phyloP scores from a whole-genome alignment of 1,140 invertebrate species.

The Hypsibius dujardini region DNA sequence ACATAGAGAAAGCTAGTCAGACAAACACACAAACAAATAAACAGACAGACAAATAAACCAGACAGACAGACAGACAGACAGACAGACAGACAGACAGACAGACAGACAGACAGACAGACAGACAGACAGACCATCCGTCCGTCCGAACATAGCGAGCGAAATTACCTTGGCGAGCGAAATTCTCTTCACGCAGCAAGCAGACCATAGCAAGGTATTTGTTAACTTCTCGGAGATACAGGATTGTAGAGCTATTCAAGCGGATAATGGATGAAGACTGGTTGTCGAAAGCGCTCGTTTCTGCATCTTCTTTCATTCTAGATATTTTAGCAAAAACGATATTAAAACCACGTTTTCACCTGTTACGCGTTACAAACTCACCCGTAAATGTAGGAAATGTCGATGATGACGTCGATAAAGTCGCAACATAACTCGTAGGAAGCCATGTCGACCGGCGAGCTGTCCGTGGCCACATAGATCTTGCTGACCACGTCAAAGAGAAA shows the following conservation, averaged over 20 bases:
- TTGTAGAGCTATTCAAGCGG: constrained; percentile 86
- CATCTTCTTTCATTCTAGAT: constrained; percentile 56
- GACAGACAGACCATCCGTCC: too few relatives aligned
- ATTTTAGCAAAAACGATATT: too few relatives aligned
- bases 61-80: too few relatives aligned
- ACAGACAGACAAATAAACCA: too few relatives aligned
- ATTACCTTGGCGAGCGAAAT: constrained; percentile 86
- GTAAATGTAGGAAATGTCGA: constrained; percentile 96
- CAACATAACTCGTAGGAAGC: constrained; percentile 97
- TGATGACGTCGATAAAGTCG: constrained; percentile 99
- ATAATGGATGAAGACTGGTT: constrained; percentile 85
- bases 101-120: too few relatives aligned
- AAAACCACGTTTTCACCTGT: too few relatives aligned
- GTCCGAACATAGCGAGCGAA: too few relatives aligned
- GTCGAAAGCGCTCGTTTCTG: constrained; percentile 72
- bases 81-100: too few relatives aligned
- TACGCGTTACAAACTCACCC: constrained; percentile 46
- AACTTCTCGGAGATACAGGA: constrained; percentile 88
- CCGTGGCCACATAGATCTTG: constrained; percentile 98
- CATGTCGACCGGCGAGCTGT: constrained; percentile 98
- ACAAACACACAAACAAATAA: too few relatives aligned
- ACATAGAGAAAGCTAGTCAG: too few relatives aligned
- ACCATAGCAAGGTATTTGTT: constrained; percentile 91
- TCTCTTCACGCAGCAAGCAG: constrained; percentile 89
- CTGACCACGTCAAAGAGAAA: constrained; percentile 96